Evolutionary conservation across 1,140 invertebrate genomes (phyloP).

Genomic region (Drosophila ambigua): DNA sequence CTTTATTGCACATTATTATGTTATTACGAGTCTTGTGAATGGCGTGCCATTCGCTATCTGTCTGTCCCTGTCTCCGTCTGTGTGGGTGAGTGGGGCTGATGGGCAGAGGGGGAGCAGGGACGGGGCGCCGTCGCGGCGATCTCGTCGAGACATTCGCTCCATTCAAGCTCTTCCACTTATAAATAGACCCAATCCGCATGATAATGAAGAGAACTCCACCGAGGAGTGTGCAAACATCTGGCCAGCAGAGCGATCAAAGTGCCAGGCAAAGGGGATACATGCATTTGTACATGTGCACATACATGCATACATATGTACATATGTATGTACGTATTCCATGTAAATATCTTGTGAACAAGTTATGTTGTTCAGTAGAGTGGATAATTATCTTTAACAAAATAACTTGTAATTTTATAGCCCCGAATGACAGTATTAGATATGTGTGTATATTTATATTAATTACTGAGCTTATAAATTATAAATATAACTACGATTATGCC

Average conservation of each 20-base stretch:
- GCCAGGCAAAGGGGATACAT: constrained; percentile 9
- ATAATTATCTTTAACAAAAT: constrained; percentile 27
- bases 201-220: constrained; percentile 49
- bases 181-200: constrained; percentile 52
- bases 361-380: constrained; percentile 24
- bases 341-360: constrained; percentile 22
- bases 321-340: constrained; percentile 29
- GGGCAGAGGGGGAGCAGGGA: neutral
- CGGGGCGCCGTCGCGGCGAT: constrained; percentile 47
- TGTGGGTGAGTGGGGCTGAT: neutral
- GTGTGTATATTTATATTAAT: too few relatives aligned
- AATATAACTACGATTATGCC: too few relatives aligned
- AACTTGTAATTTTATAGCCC: constrained; percentile 5
- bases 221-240: constrained; percentile 62
- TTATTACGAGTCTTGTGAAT: constrained; percentile 62
- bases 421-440: neutral
- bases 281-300: neutral
- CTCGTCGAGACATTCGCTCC: constrained; percentile 52
- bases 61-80: neutral
- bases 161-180: constrained; percentile 25
- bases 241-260: constrained; percentile 56
- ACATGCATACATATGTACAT: neutral
- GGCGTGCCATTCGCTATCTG: constrained; percentile 47
- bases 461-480: too few relatives aligned
- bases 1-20: constrained; percentile 82